Conservation (phyloP, 2,888 invertebrate genomes). For the Myopa testacea region DNA sequence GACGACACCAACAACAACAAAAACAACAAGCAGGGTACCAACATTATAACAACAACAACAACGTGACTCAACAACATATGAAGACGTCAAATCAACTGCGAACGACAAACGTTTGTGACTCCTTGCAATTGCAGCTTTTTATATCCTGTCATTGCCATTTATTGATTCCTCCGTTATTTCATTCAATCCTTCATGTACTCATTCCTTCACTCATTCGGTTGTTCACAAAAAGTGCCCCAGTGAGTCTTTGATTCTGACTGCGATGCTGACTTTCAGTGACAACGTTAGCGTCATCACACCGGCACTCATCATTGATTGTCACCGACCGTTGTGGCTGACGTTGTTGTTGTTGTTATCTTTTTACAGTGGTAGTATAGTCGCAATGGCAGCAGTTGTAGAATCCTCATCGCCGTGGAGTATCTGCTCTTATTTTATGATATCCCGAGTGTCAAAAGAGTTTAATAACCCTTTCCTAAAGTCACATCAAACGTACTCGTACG, state of each 20-base stretch:
- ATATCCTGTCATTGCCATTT: background rate
- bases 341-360: background rate
- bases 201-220: background rate
- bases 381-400: constrained; percentile 7
- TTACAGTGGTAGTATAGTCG: background rate
- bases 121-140: constrained; percentile 14
- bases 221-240: constrained; percentile 22
- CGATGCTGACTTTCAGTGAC: background rate
- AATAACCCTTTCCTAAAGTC: constrained; percentile 21
- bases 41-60: background rate
- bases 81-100: background rate
- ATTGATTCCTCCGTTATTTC: background rate
- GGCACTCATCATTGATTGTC: background rate
- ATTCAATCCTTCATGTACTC: background rate
- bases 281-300: constrained; percentile 7
- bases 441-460: constrained; percentile 32
- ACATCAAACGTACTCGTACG: background rate
- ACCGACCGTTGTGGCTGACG: background rate
- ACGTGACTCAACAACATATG: constrained; percentile 11
- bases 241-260: background rate
- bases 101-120: background rate
- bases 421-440: constrained; percentile 29
- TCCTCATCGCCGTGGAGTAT: constrained; percentile 15
- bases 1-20: constrained; percentile 1
- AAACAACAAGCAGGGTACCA: background rate